phyloP scores from a whole-genome alignment of 1,140 invertebrate genomes.

The Drosophila albomicans region DNA sequence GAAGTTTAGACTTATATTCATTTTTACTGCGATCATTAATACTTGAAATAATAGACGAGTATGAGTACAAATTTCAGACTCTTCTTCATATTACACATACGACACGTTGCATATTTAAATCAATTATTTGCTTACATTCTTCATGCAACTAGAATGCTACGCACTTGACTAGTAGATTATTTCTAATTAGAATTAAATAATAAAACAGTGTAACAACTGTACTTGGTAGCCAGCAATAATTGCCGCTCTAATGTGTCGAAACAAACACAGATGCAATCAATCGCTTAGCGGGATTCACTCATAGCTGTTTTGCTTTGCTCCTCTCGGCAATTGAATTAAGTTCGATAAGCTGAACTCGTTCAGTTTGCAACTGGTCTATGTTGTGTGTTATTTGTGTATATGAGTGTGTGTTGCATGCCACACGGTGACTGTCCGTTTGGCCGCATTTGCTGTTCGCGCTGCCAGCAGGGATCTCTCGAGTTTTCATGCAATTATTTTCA shows the following conservation, averaged over 20 bases:
- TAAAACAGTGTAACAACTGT: conserved; percentile 33
- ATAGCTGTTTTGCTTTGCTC: conserved; percentile 27
- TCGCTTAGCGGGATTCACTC: conserved; percentile 71
- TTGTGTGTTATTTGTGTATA: too few species aligned
- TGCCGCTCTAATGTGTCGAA: conserved; percentile 19
- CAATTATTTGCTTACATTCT: background rate
- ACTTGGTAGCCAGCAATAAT: conserved; percentile 35
- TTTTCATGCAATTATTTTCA: conserved; percentile 81
- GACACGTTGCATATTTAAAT: conserved; percentile 19
- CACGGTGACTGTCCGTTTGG: conserved; percentile 32
- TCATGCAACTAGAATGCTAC: too few species aligned
- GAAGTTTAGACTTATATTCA: background rate
- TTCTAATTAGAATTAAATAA: background rate
- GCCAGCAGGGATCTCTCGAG: conserved; percentile 65
- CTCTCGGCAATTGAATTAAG: conserved; percentile 52
- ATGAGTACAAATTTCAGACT: too few species aligned
- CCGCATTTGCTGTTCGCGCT: conserved; percentile 54
- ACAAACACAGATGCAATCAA: conserved; percentile 37
- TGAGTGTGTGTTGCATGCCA: conserved; percentile 3
- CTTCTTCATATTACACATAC: conserved; percentile 36
- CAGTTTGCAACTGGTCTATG: conserved; percentile 31
- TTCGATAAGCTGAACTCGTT: conserved; percentile 69
- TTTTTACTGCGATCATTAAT: background rate
- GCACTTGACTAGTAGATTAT: background rate
- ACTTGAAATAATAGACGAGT: background rate